Conservation (phyloP, 2,888 invertebrate genomes). For the Lordiphosa andalusiaca region DNA sequence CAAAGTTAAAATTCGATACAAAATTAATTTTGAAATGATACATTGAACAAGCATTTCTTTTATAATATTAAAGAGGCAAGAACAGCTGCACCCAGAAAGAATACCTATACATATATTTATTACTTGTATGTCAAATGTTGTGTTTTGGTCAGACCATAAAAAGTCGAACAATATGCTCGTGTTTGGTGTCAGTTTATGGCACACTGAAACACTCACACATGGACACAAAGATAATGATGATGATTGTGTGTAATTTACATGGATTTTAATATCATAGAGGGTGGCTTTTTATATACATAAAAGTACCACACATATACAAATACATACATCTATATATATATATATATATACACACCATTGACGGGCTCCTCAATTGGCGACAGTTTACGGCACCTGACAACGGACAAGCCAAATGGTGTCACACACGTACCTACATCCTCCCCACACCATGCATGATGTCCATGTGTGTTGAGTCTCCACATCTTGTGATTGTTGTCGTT, state of each 20-base stretch:
- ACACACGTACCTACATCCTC: conserved; percentile 1
- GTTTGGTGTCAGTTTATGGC: conserved; percentile 52
- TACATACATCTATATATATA: background rate
- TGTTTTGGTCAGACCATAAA: conserved; percentile 47
- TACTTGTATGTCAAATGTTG: conserved; percentile 41
- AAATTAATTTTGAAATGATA: too few species aligned
- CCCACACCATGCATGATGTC: background rate
- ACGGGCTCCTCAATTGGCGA: conserved; percentile 56
- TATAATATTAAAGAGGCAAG: background rate
- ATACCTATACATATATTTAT: conserved; percentile 11
- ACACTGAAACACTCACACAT: conserved; percentile 26
- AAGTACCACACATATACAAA: conserved; percentile 4
- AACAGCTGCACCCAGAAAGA: conserved; percentile 1
- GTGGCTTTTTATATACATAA: too few species aligned
- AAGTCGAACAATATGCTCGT: conserved; percentile 40
- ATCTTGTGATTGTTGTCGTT: conserved; percentile 38
- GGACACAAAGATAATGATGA: conserved; percentile 39
- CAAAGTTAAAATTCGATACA: too few species aligned
- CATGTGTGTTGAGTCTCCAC: conserved; percentile 7
- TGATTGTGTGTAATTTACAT: conserved; percentile 72
- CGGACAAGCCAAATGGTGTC: conserved; percentile 13
- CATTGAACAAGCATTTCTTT: too few species aligned
- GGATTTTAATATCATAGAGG: conserved; percentile 53
- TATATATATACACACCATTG: conserved; percentile 49
- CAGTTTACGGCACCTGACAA: conserved; percentile 50